phyloP scores from a whole-genome alignment of 2,888 invertebrate species.

The Zygothrica quintamaculata region DNA sequence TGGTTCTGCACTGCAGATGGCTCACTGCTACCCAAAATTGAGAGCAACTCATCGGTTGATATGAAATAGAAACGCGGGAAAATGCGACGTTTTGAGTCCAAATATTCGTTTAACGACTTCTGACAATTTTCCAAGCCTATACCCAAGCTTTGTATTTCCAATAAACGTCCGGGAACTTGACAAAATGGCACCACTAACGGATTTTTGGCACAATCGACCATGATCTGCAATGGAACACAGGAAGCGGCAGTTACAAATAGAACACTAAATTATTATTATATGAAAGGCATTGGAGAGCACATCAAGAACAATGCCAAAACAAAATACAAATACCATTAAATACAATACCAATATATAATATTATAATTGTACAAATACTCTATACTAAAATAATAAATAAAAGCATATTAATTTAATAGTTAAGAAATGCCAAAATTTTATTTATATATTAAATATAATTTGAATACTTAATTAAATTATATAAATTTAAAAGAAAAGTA shows the following conservation, averaged over 20 bases:
- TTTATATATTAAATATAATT: too few species aligned
- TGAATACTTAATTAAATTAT: too few species aligned
- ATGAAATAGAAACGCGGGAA: constrained; percentile 97
- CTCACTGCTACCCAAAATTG: constrained; percentile 94
- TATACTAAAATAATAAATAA: not conserved
- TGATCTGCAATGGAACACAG: constrained; percentile 86
- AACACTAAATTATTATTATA: constrained; percentile 73
- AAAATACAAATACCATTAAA: constrained; percentile 49
- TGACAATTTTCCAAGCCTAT: constrained; percentile 94
- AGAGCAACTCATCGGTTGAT: constrained; percentile 95
- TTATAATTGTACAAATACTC: constrained; percentile 22
- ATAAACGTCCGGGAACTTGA: constrained; percentile 89
- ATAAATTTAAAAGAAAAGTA: too few species aligned
- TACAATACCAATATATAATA: constrained; percentile 28
- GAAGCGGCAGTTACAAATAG: constrained; percentile 49
- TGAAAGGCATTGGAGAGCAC: constrained; percentile 61
- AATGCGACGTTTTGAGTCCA: constrained; percentile 93
- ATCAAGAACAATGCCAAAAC: constrained; percentile 41
- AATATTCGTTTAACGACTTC: constrained; percentile 95
- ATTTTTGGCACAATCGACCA: constrained; percentile 92
- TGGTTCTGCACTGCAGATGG: constrained; percentile 95
- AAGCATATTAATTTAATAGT: too few species aligned
- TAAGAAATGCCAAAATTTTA: too few species aligned
- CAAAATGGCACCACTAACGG: constrained; percentile 93
- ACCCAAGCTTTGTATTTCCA: constrained; percentile 90